phyloP scores from a whole-genome alignment of 2,888 invertebrate genomes.

The Prostheceraeus crozeri region DNA sequence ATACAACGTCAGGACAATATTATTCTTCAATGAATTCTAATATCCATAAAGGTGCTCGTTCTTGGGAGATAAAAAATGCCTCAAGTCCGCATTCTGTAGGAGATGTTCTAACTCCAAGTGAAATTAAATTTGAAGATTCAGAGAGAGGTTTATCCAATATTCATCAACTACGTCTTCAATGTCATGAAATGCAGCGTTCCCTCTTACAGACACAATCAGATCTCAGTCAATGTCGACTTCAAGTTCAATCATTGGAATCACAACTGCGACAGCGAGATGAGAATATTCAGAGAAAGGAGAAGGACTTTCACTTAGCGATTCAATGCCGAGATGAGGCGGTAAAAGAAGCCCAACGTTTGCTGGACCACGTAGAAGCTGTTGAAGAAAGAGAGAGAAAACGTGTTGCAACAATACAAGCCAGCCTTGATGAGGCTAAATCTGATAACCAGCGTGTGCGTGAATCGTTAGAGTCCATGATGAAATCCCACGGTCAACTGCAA shows the following conservation, averaged over 20 bases:
- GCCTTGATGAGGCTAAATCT: constrained; percentile 47
- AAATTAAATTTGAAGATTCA: too few species aligned
- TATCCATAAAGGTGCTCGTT: too few species aligned
- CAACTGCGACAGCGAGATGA: constrained; percentile 28
- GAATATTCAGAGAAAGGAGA: constrained; percentile 43
- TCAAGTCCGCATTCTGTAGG: too few species aligned
- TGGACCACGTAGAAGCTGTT: constrained; percentile 44
- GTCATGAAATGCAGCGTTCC: not conserved
- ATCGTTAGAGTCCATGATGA: constrained; percentile 51
- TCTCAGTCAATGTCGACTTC: constrained; percentile 10
- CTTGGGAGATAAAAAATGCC: too few species aligned
- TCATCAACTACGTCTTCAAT: too few species aligned
- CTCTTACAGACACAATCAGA: constrained; percentile 26
- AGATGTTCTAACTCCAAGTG: too few species aligned
- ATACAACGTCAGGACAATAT: too few species aligned
- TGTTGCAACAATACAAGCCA: constrained; percentile 44
- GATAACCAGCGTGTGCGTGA: constrained; percentile 50
- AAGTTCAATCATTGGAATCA: constrained; percentile 22
- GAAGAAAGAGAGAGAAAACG: constrained; percentile 45
- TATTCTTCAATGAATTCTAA: too few species aligned
- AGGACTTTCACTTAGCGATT: constrained; percentile 45
- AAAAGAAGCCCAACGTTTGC: constrained; percentile 45
- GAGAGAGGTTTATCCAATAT: too few species aligned
- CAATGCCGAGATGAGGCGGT: constrained; percentile 46
- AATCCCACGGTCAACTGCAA: constrained; percentile 50